Evolutionary conservation across 2,113 vertebrate species (phyloP), one percentile per base, ranked within the genome.

Genomic region (Zapus hudsonius): DNA sequence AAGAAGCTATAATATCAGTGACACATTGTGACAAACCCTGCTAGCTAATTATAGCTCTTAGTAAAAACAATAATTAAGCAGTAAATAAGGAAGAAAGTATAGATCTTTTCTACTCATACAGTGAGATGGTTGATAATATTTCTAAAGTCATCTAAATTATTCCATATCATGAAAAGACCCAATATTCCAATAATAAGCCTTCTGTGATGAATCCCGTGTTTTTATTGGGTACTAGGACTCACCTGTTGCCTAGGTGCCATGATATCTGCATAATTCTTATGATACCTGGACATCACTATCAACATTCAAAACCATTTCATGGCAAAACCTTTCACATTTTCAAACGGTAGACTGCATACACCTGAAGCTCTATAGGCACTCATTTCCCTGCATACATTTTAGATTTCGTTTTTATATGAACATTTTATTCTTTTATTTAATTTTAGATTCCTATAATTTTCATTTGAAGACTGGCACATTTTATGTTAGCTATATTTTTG

Each of bases 381-480:
- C 72, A 38, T 93, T 63, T 84, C 70, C 44, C 13, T 25, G 73
- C 59, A 40, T 44, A 7, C 2, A 52, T 52, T 52, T 52, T 52
- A 8, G 52, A 52, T 52, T 52, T 52, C 7, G 16, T 52, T 93
- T 93, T 36, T 10, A 9, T 91, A 33, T 81, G 72, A 73, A 36
- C 82, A 93, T 91, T 80, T 95, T 95, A 91, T 78, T 29, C 73
- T 72, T 59, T 95, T 93, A 64, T 75, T 42, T 87, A 85, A 95
- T 69, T 97, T 4, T 66, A 84, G 81, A 84, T 64, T 90, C 75
- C 89, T 64, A 5, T 89, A 74, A 91, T 94, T 95, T 90, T 95
- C 89, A 44, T 78, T 19, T 76, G 96, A 44, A 64, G 3, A 69
- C 83, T 89, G 67, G n/a, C 95, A 95, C 70, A n/a, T 96, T 96